Conservation (phyloP, 2,113 vertebrate species). For the Halichoerus grypus region DNA sequence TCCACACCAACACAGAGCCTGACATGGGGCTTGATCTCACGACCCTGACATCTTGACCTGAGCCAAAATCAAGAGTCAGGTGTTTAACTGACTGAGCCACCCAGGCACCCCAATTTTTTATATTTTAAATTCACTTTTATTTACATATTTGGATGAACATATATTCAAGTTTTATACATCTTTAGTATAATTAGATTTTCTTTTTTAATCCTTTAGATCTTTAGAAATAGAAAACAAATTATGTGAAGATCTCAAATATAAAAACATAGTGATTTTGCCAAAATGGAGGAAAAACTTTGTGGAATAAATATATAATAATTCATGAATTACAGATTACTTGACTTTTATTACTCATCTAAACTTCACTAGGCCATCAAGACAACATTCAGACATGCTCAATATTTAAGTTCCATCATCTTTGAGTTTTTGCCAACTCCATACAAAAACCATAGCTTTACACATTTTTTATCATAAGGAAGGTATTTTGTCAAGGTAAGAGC, state of each 20-base stretch:
- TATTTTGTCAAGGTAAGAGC: constrained; percentile 71
- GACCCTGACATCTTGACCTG: not conserved
- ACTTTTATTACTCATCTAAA: constrained; percentile 45
- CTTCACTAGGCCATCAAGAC: constrained; percentile 34
- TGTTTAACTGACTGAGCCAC: no score
- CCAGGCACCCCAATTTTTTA: not conserved
- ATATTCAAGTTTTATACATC: constrained; percentile 32
- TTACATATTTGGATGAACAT: constrained; percentile 16
- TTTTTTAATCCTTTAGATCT: constrained; percentile 20
- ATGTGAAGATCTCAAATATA: constrained; percentile 1
- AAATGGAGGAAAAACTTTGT: constrained; percentile 52
- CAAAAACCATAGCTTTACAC: constrained; percentile 43
- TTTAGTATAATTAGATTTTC: constrained; percentile 36
- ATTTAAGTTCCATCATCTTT: constrained; percentile 59
- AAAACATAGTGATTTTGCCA: constrained; percentile 35
- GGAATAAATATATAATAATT: constrained; percentile 12
- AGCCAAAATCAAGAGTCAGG: no score
- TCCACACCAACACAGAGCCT: not conserved
- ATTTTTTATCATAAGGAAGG: constrained; percentile 60
- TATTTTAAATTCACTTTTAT: constrained; percentile 5
- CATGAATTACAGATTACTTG: constrained; percentile 23
- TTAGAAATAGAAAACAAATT: constrained; percentile 60
- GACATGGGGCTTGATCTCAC: not conserved
- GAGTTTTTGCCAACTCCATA: constrained; percentile 59
- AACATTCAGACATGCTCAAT: constrained; percentile 23